phyloP scores from a whole-genome alignment of 2,888 invertebrate genomes.

The Aethes cnicana region DNA sequence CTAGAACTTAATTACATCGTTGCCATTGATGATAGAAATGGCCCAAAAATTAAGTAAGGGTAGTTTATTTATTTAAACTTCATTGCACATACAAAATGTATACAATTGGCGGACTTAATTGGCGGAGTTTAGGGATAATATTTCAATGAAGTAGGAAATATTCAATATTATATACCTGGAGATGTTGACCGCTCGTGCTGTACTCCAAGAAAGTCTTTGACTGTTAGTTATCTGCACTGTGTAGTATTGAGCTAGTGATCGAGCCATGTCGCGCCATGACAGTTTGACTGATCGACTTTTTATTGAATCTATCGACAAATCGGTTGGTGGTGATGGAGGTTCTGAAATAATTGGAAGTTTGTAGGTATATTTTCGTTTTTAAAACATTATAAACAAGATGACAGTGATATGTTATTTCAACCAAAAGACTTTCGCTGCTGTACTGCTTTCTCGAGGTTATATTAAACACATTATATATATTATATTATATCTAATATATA shows the following conservation, averaged over 20 bases:
- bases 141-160: too few relatives aligned
- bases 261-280: slow-evolving; percentile 70
- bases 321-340: slow-evolving; percentile 71
- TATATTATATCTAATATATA: too few relatives aligned
- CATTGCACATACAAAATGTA: too few relatives aligned
- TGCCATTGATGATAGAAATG: too few relatives aligned
- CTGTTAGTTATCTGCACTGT: slow-evolving; percentile 65
- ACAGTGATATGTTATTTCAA: too few relatives aligned
- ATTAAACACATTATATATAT: too few relatives aligned
- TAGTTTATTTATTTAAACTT: too few relatives aligned
- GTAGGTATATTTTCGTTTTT: not conserved
- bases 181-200: slow-evolving; percentile 66
- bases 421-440: too few relatives aligned
- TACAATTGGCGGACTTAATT: too few relatives aligned
- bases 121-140: too few relatives aligned
- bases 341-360: slow-evolving; percentile 46
- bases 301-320: slow-evolving; percentile 70
- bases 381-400: not conserved
- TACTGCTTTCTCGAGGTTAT: too few relatives aligned
- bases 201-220: slow-evolving; percentile 66
- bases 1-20: not conserved
- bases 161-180: slow-evolving; percentile 62
- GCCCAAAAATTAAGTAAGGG: too few relatives aligned
- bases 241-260: slow-evolving; percentile 71
- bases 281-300: slow-evolving; percentile 69